Evolutionary conservation across 64 coral and sea anemone species (phyloP), one percentile per base, ranked within the genome.

Genomic region (Actinia equina): DNA sequence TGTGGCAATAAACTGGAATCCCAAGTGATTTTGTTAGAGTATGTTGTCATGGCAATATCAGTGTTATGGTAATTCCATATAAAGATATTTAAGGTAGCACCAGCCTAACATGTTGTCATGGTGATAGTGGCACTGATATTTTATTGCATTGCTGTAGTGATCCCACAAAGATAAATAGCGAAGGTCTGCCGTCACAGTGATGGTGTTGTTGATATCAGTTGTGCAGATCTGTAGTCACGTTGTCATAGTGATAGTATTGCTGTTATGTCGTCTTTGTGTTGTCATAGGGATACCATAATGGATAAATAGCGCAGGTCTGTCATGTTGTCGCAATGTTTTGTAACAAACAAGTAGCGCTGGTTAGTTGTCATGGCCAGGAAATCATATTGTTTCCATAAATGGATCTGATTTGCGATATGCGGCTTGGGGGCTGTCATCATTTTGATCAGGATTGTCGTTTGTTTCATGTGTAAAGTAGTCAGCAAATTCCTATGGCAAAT

Each of bases 401-500:
- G 83, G 83, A 42, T 85, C 83, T 43, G 49, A 23, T n/a, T 18
- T 25, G 26, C 41, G 53, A 27, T n/a, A 20, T 20, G 20, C 55
- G 44, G 5, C 17, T 14, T 49, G 7, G 16, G 59, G 54, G 26
- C 27, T 58, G 55, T 85, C 53, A 1, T 85, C 69, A 41, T 49
- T 49, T 49, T 8, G 30, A 37, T 37, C 7, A 49, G 46, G 4
- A 2, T 49, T 49, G 46, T 49, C 7, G 4, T 49, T 49, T 49
- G 19, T 63, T 85, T 27, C 55, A 4, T 84, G 90, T 59, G 25
- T 79, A 87, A 87, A 92, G 85, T 81, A 92, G 53, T 92, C 90
- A 27, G 90, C 90, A 87, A 92, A 92, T 80, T 87, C 85, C 90
- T 92, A 62, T 7, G 22, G 44, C 80, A 92, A 83, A 87, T 26